Evolutionary conservation across 37 sponge, comb jelly and placozoan species (phyloP).

Genomic region (Aphrocallistes beatrix): DNA sequence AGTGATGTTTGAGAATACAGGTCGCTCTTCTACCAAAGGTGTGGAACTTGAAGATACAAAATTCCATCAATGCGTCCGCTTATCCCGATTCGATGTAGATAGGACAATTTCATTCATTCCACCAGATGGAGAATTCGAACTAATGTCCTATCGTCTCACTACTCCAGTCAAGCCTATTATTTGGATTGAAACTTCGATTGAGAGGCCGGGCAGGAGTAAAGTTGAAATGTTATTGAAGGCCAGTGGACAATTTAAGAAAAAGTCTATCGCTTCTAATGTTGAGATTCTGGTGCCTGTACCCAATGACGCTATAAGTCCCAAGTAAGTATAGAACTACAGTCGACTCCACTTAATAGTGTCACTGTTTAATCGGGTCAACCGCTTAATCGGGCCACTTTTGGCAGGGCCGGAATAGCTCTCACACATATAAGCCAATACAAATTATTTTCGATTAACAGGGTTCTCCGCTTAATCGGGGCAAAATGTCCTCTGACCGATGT

Average conservation of each 20-base stretch:
- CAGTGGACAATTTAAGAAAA: conserved; percentile 92
- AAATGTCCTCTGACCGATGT: too few species aligned
- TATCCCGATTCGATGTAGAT: conserved; percentile 95
- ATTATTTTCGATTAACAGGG: too few species aligned
- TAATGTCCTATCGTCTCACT: conserved; percentile 92
- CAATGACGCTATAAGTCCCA: conserved; percentile 85
- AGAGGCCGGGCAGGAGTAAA: conserved; percentile 89
- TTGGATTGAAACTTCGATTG: conserved; percentile 85
- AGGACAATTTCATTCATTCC: conserved; percentile 95
- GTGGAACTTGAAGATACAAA: conserved; percentile 96
- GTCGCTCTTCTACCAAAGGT: conserved; percentile 66
- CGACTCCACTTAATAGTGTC: too few species aligned
- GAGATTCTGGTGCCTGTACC: conserved; percentile 89
- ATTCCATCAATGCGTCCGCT: conserved; percentile 96
- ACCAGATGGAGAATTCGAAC: conserved; percentile 95
- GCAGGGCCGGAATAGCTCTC: too few species aligned
- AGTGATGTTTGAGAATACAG: conserved; percentile 84
- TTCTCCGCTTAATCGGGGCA: too few species aligned
- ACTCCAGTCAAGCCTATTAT: conserved; percentile 84
- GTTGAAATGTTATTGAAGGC: conserved; percentile 66
- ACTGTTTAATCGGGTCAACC: too few species aligned
- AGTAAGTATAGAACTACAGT: too few species aligned
- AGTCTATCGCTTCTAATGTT: conserved; percentile 87
- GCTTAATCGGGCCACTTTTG: too few species aligned
- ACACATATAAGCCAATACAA: too few species aligned